These are phyloP conservation scores for Octodon degus DNA, from an alignment of 2,113 vertebrate species.

Conservation along the genomic window DNA sequence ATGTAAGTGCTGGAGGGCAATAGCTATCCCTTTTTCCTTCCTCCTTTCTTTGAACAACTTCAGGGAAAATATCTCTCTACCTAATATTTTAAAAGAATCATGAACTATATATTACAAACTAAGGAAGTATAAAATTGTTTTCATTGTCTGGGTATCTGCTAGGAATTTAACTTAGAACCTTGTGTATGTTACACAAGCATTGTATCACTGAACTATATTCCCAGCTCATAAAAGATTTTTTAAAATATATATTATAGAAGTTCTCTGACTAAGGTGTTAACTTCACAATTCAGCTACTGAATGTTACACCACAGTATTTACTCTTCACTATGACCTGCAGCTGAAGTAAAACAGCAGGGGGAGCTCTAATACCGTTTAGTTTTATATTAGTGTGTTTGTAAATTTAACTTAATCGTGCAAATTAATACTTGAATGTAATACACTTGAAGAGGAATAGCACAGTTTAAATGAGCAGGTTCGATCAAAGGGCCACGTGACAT, in stretches of 20 bases:
- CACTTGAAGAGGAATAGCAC: neutral
- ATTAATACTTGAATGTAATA: slow-evolving; percentile 19
- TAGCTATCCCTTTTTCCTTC: neutral
- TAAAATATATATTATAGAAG: neutral
- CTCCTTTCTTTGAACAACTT: neutral
- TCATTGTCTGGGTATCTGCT: neutral
- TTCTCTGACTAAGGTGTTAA: neutral
- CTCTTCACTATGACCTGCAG: neutral
- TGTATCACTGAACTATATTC: neutral
- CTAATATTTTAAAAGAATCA: neutral
- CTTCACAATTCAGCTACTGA: neutral
- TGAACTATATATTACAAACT: neutral
- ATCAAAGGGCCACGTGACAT: neutral
- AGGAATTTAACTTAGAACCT: neutral
- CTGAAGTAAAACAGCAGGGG: neutral
- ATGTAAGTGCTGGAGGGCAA: neutral
- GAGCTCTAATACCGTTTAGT: neutral
- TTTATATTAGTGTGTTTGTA: neutral
- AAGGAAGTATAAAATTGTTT: neutral
- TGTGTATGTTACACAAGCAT: neutral
- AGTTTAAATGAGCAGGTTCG: neutral
- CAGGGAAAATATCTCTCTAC: neutral
- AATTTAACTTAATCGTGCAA: neutral
- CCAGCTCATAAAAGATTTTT: neutral
- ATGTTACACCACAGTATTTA: neutral